These are phyloP conservation scores for Hydraecia micacea DNA, from an alignment of 2,888 invertebrate species.

Conservation along the genomic window DNA sequence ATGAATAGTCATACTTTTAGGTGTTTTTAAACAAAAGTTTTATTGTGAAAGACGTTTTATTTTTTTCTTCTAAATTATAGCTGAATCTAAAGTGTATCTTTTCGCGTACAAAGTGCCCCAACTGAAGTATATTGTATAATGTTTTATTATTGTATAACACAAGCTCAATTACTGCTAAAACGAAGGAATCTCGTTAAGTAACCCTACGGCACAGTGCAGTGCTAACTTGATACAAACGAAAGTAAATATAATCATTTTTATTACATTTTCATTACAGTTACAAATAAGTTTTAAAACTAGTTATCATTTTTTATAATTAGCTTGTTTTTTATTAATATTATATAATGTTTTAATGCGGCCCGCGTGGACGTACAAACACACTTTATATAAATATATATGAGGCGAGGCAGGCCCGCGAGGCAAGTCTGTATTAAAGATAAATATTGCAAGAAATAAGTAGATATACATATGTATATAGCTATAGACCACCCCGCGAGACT, in stretches of 20 bases:
- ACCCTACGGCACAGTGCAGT: constrained; percentile 69
- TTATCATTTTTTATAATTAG: constrained; percentile 79
- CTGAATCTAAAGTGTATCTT: constrained; percentile 3
- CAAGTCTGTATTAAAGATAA: constrained; percentile 43
- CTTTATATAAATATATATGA: constrained; percentile 35
- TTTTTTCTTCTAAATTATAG: background rate
- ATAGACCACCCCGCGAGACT: constrained; percentile 47
- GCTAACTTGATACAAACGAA: constrained; percentile 66
- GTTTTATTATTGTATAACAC: constrained; percentile 57
- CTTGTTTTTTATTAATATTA: constrained; percentile 75
- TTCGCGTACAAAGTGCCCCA: constrained; percentile 31
- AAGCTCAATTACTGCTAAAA: constrained; percentile 67
- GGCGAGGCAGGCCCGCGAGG: constrained; percentile 49
- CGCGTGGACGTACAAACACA: constrained; percentile 70
- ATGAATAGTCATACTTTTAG: background rate
- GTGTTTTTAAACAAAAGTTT: background rate
- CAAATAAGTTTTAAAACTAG: constrained; percentile 82
- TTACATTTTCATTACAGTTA: constrained; percentile 84
- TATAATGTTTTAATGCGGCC: constrained; percentile 69
- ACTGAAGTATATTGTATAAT: constrained; percentile 47
- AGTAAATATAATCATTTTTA: constrained; percentile 70
- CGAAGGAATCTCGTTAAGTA: constrained; percentile 72
- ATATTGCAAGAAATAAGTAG: constrained; percentile 60
- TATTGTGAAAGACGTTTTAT: background rate
- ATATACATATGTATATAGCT: constrained; percentile 57